These are phyloP conservation scores for Periophthalmus magnuspinnatus DNA, from an alignment of 2,797 vertebrate genomes.

Conservation along the genomic window DNA sequence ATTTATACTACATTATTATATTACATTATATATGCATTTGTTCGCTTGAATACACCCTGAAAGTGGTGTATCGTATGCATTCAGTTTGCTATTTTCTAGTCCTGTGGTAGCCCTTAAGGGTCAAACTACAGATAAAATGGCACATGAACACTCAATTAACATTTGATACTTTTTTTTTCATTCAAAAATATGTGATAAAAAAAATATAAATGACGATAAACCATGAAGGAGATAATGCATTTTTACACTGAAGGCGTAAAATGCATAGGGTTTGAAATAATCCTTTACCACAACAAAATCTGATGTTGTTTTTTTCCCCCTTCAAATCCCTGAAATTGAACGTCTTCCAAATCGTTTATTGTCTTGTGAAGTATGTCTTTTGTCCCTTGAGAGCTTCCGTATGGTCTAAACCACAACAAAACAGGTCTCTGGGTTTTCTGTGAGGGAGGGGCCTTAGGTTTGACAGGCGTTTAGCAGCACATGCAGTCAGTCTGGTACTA, in stretches of 20 bases:
- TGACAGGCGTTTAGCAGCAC: constrained; percentile 40
- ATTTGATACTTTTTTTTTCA: neutral
- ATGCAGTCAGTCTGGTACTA: constrained; percentile 21
- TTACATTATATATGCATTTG: no score
- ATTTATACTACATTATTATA: no score
- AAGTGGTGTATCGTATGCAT: neutral
- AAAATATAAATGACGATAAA: neutral
- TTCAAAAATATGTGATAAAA: neutral
- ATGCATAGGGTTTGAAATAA: neutral
- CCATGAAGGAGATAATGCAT: neutral
- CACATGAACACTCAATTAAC: neutral
- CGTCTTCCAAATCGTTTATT: neutral
- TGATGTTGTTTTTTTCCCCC: neutral
- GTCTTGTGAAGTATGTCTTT: neutral
- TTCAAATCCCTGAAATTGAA: neutral
- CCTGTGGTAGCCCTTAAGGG: neutral
- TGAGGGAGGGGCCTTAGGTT: constrained; percentile 31
- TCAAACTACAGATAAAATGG: neutral
- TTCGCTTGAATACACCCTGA: neutral
- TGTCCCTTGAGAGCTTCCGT: neutral
- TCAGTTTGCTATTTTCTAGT: neutral
- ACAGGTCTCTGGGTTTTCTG: neutral
- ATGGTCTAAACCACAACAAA: neutral
- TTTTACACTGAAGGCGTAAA: neutral
- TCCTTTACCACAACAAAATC: neutral